Evolutionary conservation across 2,888 invertebrate species (phyloP), one percentile per base, ranked within the genome.

Genomic region (Monopis laevigella): DNA sequence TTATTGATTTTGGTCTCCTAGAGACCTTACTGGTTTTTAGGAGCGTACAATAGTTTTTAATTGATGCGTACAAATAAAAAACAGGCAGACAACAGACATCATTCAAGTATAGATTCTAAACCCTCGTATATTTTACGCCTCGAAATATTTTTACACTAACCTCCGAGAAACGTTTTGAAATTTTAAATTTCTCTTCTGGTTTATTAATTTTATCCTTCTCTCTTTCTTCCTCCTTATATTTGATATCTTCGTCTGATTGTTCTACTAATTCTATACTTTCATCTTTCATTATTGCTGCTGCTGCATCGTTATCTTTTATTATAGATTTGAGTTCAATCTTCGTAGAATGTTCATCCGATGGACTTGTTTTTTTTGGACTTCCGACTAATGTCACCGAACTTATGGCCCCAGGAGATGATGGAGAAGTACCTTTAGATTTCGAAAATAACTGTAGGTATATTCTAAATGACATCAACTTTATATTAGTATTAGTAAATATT

Each of bases 311-410:
- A 41, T 74, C 72, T 45, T 66, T 73, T 1, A 56, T 55, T 2
- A 64, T 62, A 4, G 72, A 62, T 39, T 65, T 64, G 10, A 49
- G 54, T 13, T 63, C 64, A 0, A 1, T 51, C 45, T 55, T 60
- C 1, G 53, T 47, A 1, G 58, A 46, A 2, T 64, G 60, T 7
- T 70, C 70, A 30, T 53, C 50, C 8, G 29, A 26, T 19, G 73
- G 72, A 45, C 72, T 75, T 1, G 52, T 51, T 43, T 73, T 73
- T 41, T 71, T 77, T 1, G 74, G 72, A 47, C 84, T 87, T 1
- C 88, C 89, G 1, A 90, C 85, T 35, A 90, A 58, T 1, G 90
- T 91, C 0, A 87, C 86, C 7, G 89, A 88, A 54, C 90, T 90
- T 11, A 89, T 66, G 43, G 88, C 90, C 30, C 90, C 88, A 0